Base-by-base conservation (phyloP, 2,888 invertebrate genomes). In the Baronia brevicornis region DNA sequence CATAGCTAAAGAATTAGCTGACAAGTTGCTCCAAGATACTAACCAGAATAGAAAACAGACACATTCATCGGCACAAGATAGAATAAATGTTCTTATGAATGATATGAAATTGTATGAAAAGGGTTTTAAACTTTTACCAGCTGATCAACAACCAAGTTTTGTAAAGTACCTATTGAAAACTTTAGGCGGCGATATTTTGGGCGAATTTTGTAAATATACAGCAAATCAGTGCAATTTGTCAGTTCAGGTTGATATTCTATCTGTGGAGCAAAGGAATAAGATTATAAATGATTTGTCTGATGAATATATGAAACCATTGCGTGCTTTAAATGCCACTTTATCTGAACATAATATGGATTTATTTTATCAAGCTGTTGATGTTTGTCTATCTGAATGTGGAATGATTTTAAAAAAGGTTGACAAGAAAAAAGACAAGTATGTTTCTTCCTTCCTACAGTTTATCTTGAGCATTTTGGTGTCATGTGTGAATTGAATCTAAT, bases 321-420 rank as follows among this genome's bases (percentile, higher is more conserved):
- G 77, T 5, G 87, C 88, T 43, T 69, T 95, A 15, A 90, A 94
- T 54, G 90, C 89, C 58, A 84, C 91, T 3, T 57, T 95, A 5
- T 77, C 85, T 41, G 91, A 90, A 26, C 88, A 86, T 58, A 89
- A 85, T 36, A 77, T 95, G 34, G 96, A 96, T 33, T 90, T 92
- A 3, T 96, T 96, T 66, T 87, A 93, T 48, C 84, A 86, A 46
- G 85, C 89, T n/a, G 82, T 92, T 20, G 96, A 96, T 52, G 68
- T 86, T 1, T 89, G 91, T 25, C 75, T 96, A 46, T 75, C 87
- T 8, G 80, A 87, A 28, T 92, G 91, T 61, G 90, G 91, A 38
- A 90, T 95, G 88, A 91, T 93, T 46, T 72, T 95, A 40, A 94
- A 92, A 56, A 97, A 96, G 70, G 86, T 91, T 40, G 97, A 97